Evolutionary conservation across 92 coral and sea anemone genomes (phyloP).

Genomic region (Pocillopora meandrina): DNA sequence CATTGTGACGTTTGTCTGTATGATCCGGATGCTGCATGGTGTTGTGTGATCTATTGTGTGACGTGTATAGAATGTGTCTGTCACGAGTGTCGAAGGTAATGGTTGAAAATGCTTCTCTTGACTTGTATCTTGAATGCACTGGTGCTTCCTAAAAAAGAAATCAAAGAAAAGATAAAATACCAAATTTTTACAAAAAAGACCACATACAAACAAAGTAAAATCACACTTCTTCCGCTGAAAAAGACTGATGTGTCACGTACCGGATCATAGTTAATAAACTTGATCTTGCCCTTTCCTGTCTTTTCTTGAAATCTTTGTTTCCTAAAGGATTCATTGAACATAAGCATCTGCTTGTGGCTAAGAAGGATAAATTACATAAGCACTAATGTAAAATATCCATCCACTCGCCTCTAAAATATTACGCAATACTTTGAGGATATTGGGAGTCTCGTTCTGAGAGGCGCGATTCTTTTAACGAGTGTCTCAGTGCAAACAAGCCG

Average conservation of each 20-base stretch:
- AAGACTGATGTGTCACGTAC: neutral
- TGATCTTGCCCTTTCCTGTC: neutral
- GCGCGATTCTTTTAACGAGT: too few species aligned
- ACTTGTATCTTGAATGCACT: constrained; percentile 6
- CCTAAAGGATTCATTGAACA: neutral
- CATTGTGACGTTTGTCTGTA: neutral
- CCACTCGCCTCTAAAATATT: too few species aligned
- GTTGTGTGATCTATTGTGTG: neutral
- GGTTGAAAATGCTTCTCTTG: neutral
- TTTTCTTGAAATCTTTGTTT: neutral
- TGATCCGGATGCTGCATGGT: neutral
- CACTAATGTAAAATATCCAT: too few species aligned
- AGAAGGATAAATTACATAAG: neutral
- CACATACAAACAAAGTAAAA: neutral
- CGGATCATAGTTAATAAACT: neutral
- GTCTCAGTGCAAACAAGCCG: too few species aligned
- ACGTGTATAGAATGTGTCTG: neutral
- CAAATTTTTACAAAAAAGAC: neutral
- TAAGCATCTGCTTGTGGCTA: neutral
- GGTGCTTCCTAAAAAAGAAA: constrained; percentile 1
- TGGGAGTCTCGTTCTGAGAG: too few species aligned
- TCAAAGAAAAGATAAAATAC: neutral
- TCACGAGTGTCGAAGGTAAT: neutral
- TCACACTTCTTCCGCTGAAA: neutral
- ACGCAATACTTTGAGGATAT: too few species aligned